Conservation (phyloP, 1,140 invertebrate genomes). For the Octopus sinensis region DNA sequence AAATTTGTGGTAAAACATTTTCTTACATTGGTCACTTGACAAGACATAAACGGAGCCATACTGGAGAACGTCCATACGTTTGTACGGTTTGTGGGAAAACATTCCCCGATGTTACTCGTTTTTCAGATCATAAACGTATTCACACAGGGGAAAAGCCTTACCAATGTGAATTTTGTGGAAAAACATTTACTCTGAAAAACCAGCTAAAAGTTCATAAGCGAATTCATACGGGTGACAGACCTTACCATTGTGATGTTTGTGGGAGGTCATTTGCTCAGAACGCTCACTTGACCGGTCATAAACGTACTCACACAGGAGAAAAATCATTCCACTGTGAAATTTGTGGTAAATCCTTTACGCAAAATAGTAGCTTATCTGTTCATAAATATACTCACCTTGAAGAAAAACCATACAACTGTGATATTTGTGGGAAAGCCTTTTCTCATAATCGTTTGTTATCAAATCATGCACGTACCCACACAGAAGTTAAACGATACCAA, state of each 20-base stretch:
- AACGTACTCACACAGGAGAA: constrained; percentile 56
- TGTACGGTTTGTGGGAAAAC: constrained; percentile 69
- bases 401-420: constrained; percentile 37
- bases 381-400: constrained; percentile 25
- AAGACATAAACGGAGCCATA: constrained; percentile 76
- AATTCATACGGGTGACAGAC: background rate
- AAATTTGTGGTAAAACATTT: constrained; percentile 65
- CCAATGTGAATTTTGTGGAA: constrained; percentile 53
- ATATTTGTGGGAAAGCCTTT: constrained; percentile 23
- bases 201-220: background rate
- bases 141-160: constrained; percentile 51
- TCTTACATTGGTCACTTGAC: constrained; percentile 42
- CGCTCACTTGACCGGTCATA: background rate
- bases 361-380: constrained; percentile 14
- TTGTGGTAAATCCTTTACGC: constrained; percentile 64
- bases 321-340: constrained; percentile 72
- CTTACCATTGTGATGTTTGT: background rate
- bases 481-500: constrained; percentile 21
- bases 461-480: constrained; percentile 23
- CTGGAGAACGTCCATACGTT: constrained; percentile 75
- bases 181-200: constrained; percentile 19
- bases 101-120: constrained; percentile 13
- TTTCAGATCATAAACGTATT: constrained; percentile 40
- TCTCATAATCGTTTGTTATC: constrained; percentile 17
- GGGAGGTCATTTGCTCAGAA: background rate